Evolutionary conservation across 2,113 vertebrate species (phyloP), one percentile per base, ranked within the genome.

Genomic region (Grus americana): DNA sequence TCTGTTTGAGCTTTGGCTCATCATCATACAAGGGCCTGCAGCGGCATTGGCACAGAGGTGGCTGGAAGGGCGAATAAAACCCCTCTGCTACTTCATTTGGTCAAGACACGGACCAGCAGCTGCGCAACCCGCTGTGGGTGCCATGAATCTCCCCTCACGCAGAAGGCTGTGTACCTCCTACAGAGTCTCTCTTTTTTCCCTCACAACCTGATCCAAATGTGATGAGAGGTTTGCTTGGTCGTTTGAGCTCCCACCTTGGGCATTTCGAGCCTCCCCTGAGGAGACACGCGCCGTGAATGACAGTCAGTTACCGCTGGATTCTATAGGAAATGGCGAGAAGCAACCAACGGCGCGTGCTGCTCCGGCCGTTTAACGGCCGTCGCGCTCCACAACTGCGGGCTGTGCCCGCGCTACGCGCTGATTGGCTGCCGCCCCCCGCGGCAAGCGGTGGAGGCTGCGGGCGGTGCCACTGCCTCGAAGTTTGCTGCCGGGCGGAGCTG

Each of bases 81-180:
- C 10, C 14, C 42, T 2, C 1, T 0, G 0, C 10, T 47, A 27
- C 14, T n/a, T 38, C 3, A 0, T 54, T 22, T 10, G 29, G 17
- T 32, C 58, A 19, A 17, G 40, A 27, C 38, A n/a, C 0, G 2
- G 44, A 15, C 2, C 32, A 18, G 34, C 63, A 14, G 20, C 44
- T 34, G 24, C 12, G 3, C 10, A 34, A 58, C 19, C 5, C 3
- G 9, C 59, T 11, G 23, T 11, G 32, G 11, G 38, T 3, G 22
- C 4, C 34, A 6, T 0, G 8, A 74, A 10, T 12, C 17, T 18
- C 38, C 6, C 19, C 12, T 78, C 49, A 26, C 0, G 2, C 30
- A 17, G 10, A 10, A 5, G 3, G 6, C 50, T 20, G 0, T 0
- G 3, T 5, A 34, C 24, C 32, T 20, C 2, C 47, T 12, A 6